Evolutionary conservation across 2,113 vertebrate species (phyloP), one percentile per base, ranked within the genome.

Genomic region (Phrynosoma platyrhinos): DNA sequence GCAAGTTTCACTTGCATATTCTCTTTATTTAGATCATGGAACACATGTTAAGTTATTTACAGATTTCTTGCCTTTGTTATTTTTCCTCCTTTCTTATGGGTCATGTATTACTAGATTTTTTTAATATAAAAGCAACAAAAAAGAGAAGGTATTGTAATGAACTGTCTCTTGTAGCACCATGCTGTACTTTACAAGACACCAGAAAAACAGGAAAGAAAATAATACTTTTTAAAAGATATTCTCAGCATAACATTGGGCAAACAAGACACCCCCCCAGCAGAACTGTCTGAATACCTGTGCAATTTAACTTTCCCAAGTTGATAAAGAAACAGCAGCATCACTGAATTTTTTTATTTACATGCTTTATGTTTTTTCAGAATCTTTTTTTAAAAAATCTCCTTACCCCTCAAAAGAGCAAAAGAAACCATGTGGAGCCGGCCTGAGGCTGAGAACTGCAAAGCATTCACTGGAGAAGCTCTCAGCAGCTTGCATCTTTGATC

Each of bases 401-500:
- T 83, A 21, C 55, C 62, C 66, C 71, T 82, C 21, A 20, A 32
- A 82, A 82, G 80, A 88, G 80, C 72, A 52, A 66, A 74, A 76
- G 80, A 77, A 88, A 68, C 40, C 71, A 52, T 52, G 58, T 32
- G 12, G 84, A 82, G 71, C 79, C 83, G 12, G 55, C 71, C 80
- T 0, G 20, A 76, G 72, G 80, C 40, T 52, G 71, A 76, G 79
- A 87, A 82, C 71, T 76, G 86, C 27, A 88, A 82, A 82, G 71
- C 79, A 52, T 82, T 87, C n/a, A 36, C 69, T n/a, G n/a, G 71
- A 68, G 58, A 82, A 82, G 13, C 30, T 27, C 53, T 87, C 10
- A 2, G 79, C n/a, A 32, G 71, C 58, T 88, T 3, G 58, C 36
- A 36, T 76, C 80, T 83, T 88, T 88, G 86, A 76, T 88, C 86